Evolutionary conservation across 1,140 invertebrate species (phyloP).

Genomic region (Caerostris extrusa): DNA sequence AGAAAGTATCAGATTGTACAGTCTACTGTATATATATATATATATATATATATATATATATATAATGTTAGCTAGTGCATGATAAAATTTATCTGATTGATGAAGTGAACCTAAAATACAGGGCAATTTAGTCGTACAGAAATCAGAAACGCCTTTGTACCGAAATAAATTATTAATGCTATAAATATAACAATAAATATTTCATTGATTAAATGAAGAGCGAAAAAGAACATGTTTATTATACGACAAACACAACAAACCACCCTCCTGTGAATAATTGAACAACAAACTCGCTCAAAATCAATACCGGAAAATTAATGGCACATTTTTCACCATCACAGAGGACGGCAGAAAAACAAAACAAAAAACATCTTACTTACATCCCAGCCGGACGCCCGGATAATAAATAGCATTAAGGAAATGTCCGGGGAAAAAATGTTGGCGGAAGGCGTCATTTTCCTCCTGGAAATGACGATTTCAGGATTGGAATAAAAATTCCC

Average conservation of each 20-base stretch:
- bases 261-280: neutral
- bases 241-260: neutral
- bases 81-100: no score
- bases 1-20: no score
- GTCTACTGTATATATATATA: no score
- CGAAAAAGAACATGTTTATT: neutral
- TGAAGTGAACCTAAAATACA: no score
- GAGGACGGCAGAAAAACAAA: neutral
- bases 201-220: no score
- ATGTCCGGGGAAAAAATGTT: neutral
- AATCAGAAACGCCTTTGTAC: no score
- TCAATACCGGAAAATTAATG: conserved; percentile 21
- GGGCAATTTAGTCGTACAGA: no score
- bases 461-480: conserved; percentile 56
- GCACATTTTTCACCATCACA: neutral
- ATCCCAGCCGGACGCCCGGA: neutral
- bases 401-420: conserved; percentile 28
- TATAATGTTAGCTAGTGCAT: no score
- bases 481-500: conserved; percentile 53
- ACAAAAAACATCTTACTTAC: neutral
- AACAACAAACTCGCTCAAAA: neutral
- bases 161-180: no score
- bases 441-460: conserved; percentile 19
- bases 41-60: no score
- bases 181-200: no score